phyloP scores from a whole-genome alignment of 2,797 vertebrate genomes.

The Tolypeutes matacus region DNA sequence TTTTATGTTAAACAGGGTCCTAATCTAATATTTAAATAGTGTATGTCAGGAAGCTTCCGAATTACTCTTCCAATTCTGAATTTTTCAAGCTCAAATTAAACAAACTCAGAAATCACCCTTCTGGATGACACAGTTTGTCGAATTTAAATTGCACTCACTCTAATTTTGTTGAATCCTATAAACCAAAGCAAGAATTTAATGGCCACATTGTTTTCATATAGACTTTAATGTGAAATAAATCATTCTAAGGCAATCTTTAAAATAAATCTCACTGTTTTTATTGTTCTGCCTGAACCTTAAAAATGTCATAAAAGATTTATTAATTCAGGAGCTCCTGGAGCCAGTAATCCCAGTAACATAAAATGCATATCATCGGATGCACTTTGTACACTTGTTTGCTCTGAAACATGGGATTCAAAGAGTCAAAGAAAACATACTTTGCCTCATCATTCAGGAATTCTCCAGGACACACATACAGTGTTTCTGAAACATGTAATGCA shows the following conservation, averaged over 20 bases:
- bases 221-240: conserved; percentile 11
- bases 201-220: not conserved
- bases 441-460: no score
- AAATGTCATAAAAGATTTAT: conserved; percentile 67
- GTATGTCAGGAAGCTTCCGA: not conserved
- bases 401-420: no score
- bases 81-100: not conserved
- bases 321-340: conserved; percentile 79
- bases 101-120: conserved; percentile 2
- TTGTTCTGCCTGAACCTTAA: conserved; percentile 78
- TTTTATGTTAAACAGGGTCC: not conserved
- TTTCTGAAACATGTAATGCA: no score
- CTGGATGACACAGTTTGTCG: not conserved
- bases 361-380: conserved; percentile 66
- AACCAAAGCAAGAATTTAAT: not conserved
- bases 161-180: not conserved
- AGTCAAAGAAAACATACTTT: no score
- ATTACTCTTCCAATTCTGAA: not conserved
- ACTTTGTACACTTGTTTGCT: conserved; percentile 63
- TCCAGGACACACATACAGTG: no score
- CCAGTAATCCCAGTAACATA: conserved; percentile 68
- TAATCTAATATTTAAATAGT: no score
- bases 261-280: conserved; percentile 65
- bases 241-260: conserved; percentile 11
- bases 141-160: not conserved